Base-by-base conservation (phyloP, 2,113 vertebrate species). In the Odocoileus virginianus region DNA sequence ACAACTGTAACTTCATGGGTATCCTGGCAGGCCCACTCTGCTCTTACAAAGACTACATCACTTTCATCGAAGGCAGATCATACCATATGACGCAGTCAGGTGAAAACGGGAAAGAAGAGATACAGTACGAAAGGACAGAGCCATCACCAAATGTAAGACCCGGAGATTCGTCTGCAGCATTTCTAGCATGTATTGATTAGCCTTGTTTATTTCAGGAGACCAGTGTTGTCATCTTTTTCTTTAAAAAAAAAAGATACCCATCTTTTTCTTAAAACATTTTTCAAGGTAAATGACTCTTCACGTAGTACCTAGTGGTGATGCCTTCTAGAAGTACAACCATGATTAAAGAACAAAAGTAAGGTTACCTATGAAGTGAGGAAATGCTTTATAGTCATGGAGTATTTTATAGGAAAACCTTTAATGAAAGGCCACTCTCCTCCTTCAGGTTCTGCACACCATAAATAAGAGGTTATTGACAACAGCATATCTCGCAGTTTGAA, bases 1-100 rank as follows among this genome's bases (percentile, higher is more conserved):
- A 99, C 99, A 99, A 99, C 98, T 99, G 99, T 98, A 99, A 99
- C 99, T 99, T 99, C 99, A 99, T 99, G 99, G 99, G 99, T 92
- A 99, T 99, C 99, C 99, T 99, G 98, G 99, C 99, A 1, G 99
- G 99, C 78, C 99, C 99, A 3, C 99, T 99, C 55, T 99, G 99
- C 99, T 99, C 99, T 94, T 99, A 99, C 99, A 99, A 99, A 94
- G 99, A 99, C 99, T 99, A 99, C 99, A 99, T 99, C 98, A 99
- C 99, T 96, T 99, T 99, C 98, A 99, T 99, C 93, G 99, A 99
- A 98, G 99, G 99, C 98, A 99, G 99, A 43, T 98, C 99, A 83
- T 99, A 99, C 97, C 99, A 99, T 85, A 97, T 98, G 76, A 98
- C 99, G 52, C 99, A 99, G 83, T 97, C 99, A 40, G 99, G 99